Conservation (phyloP, 2,888 invertebrate species). For the Sphaeridia pumilis region DNA sequence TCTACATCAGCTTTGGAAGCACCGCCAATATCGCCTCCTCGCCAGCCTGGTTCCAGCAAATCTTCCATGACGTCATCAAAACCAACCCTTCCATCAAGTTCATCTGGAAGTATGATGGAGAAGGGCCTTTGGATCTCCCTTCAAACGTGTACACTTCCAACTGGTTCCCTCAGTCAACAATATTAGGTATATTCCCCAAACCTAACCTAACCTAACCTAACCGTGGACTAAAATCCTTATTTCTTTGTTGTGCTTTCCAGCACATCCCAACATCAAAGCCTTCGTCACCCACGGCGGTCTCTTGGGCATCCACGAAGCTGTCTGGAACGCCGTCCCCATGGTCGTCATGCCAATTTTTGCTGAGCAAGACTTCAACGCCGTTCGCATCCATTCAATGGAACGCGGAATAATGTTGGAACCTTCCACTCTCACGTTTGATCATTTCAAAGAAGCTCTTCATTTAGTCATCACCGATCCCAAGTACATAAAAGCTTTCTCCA, state of each 20-base stretch:
- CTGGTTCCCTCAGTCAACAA: not conserved
- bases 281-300: conserved; percentile 57
- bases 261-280: conserved; percentile 46
- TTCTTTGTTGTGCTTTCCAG: conserved; percentile 36
- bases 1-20: conserved; percentile 2
- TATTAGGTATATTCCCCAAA: not conserved
- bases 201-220: not conserved
- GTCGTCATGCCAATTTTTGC: conserved; percentile 45
- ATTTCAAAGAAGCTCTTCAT: conserved; percentile 13
- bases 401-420: conserved; percentile 43
- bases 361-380: conserved; percentile 47
- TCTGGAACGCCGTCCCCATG: conserved; percentile 49
- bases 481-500: too few relatives aligned
- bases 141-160: not conserved
- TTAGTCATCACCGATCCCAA: conserved; percentile 4
- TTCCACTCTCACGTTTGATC: conserved; percentile 42
- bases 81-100: conserved; percentile 15
- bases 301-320: conserved; percentile 52
- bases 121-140: conserved; percentile 13
- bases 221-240: not conserved
- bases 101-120: conserved; percentile 24
- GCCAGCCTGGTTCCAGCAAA: conserved; percentile 8
- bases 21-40: not conserved
- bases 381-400: conserved; percentile 45
- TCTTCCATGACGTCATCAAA: conserved; percentile 20